These are phyloP conservation scores for Odocoileus virginianus DNA, from an alignment of 2,113 vertebrate genomes.

Conservation along the genomic window DNA sequence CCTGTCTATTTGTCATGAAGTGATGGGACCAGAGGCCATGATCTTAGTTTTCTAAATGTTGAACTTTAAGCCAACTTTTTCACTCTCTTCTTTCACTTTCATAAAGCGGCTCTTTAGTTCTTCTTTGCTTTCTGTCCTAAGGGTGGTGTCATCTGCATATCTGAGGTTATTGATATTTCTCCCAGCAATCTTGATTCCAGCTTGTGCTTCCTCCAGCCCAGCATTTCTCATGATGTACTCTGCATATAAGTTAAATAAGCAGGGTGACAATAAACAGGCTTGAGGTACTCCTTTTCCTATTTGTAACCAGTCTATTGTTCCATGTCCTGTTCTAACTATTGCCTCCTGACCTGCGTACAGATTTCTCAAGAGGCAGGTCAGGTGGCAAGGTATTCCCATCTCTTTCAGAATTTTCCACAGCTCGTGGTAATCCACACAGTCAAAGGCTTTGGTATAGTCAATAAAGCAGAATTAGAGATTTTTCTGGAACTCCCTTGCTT, in stretches of 20 bases:
- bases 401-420: not conserved
- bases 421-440: not conserved
- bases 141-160: not conserved
- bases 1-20: not conserved
- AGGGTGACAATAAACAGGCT: not conserved
- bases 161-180: not conserved
- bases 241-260: not conserved
- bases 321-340: not conserved
- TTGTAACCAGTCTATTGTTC: not conserved
- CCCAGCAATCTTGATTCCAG: not conserved
- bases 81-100: not conserved
- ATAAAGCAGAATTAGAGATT: not conserved
- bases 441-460: not conserved
- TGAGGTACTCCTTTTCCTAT: not conserved
- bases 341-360: not conserved
- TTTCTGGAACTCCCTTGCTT: not conserved
- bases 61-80: not conserved
- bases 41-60: not conserved
- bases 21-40: not conserved
- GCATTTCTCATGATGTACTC: not conserved
- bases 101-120: not conserved
- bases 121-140: not conserved
- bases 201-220: not conserved
- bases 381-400: not conserved
- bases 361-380: not conserved